These are phyloP conservation scores for Salpingus planirostris DNA, from an alignment of 2,888 invertebrate species.

Conservation along the genomic window DNA sequence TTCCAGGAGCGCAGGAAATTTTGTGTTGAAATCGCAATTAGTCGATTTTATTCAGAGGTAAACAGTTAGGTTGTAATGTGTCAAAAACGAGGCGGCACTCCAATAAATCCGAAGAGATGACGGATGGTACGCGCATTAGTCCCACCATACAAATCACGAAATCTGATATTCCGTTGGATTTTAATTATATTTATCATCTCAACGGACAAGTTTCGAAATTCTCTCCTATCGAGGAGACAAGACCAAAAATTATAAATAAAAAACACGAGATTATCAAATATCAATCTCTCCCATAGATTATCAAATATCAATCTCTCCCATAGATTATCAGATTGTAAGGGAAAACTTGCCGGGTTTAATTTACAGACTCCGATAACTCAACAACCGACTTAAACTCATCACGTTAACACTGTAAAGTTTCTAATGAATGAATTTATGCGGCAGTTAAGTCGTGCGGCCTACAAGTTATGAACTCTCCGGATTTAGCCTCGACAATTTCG, in stretches of 20 bases:
- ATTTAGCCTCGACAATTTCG: too few relatives aligned
- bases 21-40: conserved; percentile 1
- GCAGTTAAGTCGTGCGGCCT: too few relatives aligned
- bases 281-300: not conserved
- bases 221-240: too few relatives aligned
- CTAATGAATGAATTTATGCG: conserved; percentile 2
- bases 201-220: too few relatives aligned
- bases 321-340: too few relatives aligned
- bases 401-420: too few relatives aligned
- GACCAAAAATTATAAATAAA: too few relatives aligned
- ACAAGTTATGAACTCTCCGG: too few relatives aligned
- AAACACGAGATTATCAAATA: conserved; percentile 1
- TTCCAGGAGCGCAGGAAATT: too few relatives aligned
- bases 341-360: not conserved
- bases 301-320: not conserved
- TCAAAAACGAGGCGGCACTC: not conserved
- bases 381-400: conserved; percentile 2
- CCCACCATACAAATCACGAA: not conserved
- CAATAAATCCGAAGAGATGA: conserved; percentile 1
- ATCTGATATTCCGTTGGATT: not conserved
- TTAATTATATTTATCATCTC: conserved; percentile 1
- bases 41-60: not conserved
- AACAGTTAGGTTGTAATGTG: not conserved
- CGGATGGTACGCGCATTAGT: not conserved
- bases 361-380: conserved; percentile 1